Conservation (phyloP, 2,797 vertebrate genomes). For the Ptychobarbus kaznakovi region DNA sequence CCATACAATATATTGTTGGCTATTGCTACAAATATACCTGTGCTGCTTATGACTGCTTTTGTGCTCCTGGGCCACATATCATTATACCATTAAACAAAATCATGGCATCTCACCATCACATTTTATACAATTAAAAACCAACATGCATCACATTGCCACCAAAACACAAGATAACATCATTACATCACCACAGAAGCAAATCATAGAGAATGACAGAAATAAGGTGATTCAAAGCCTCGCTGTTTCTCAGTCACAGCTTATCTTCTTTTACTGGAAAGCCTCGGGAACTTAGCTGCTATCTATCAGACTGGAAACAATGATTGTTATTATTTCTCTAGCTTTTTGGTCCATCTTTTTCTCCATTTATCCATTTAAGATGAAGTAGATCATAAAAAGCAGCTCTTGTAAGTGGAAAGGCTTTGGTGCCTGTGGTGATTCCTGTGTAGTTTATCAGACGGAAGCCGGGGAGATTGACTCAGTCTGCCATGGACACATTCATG, state of each 20-base stretch:
- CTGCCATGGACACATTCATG: constrained; percentile 68
- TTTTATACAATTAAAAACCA: background rate
- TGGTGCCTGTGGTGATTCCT: constrained; percentile 50
- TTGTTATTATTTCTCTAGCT: constrained; percentile 38
- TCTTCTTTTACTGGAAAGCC: constrained; percentile 34
- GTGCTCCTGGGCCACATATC: background rate
- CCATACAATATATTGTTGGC: too few relatives aligned
- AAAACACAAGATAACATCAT: background rate
- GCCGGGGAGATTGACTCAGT: constrained; percentile 63
- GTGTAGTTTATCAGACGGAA: constrained; percentile 67
- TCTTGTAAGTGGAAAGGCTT: constrained; percentile 37
- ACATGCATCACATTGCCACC: background rate
- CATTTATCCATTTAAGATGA: constrained; percentile 53
- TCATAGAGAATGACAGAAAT: background rate
- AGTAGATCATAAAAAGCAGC: constrained; percentile 21
- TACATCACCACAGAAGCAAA: background rate
- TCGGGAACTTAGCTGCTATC: background rate
- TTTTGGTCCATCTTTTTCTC: constrained; percentile 32
- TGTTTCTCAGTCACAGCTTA: background rate
- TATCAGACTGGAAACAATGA: constrained; percentile 28
- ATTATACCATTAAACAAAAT: background rate
- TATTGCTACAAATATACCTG: background rate
- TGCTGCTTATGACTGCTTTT: background rate
- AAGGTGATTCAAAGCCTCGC: background rate
- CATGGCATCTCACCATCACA: background rate